Evolutionary conservation across 2,888 invertebrate genomes (phyloP).

Genomic region (Parnassius smintheus): DNA sequence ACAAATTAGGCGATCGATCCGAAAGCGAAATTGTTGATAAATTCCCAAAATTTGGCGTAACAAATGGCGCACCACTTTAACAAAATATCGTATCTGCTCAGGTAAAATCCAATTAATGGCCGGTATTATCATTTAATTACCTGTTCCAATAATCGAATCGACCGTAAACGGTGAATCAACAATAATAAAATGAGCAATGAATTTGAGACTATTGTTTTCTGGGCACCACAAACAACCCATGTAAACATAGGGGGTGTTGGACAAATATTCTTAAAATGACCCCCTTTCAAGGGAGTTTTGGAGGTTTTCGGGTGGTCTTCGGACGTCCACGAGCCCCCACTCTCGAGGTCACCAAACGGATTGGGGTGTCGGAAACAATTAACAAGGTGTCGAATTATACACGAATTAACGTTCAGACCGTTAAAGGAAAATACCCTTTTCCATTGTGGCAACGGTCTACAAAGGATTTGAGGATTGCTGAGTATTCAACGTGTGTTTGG

Average conservation of each 20-base stretch:
- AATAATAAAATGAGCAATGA: constrained; percentile 82
- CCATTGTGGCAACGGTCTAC: constrained; percentile 73
- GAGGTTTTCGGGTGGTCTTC: constrained; percentile 54
- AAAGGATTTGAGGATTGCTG: constrained; percentile 78
- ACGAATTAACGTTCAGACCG: constrained; percentile 77
- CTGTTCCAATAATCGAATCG: constrained; percentile 78
- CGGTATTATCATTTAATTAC: constrained; percentile 81
- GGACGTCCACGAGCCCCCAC: constrained; percentile 60
- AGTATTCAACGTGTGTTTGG: constrained; percentile 77
- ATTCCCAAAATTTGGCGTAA: constrained; percentile 33
- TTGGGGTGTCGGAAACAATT: constrained; percentile 78
- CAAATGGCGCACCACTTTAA: constrained; percentile 51
- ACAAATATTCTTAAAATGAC: constrained; percentile 81
- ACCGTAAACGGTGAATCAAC: constrained; percentile 78
- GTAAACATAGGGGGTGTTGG: constrained; percentile 73
- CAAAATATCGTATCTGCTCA: constrained; percentile 53
- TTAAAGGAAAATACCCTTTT: constrained; percentile 79
- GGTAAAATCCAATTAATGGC: constrained; percentile 78
- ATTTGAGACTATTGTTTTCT: constrained; percentile 81
- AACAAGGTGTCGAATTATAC: constrained; percentile 82
- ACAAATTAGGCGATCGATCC: constrained; percentile 21
- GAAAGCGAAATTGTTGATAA: constrained; percentile 15
- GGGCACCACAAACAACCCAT: constrained; percentile 78
- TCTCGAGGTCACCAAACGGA: constrained; percentile 75
- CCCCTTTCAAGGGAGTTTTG: constrained; percentile 55